Base-by-base conservation (phyloP, 2,888 invertebrate species). In the Cetonia aurata region DNA sequence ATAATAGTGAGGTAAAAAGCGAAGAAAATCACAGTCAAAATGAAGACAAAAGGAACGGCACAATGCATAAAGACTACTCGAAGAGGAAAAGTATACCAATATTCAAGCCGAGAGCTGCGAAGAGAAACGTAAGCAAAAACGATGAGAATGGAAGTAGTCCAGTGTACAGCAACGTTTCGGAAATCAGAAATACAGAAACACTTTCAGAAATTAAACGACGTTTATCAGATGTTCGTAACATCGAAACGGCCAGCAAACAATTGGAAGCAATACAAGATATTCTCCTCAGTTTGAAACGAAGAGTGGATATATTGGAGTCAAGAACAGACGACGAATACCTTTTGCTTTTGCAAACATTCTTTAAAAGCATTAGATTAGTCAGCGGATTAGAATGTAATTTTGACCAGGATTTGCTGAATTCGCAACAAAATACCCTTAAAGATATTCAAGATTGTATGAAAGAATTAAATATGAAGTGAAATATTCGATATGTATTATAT, bases 381-480 rank as follows among this genome's bases (percentile, higher is more conserved):
- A 67, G 69, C 17, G 50, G 50, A 10, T 65, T 71, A 17, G 41
- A 68, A 9, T 71, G 69, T 17, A 60, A 68, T 31, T 71, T 69
- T 6, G 69, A 71, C 10, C 48, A 62, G 17, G 56, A 66, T 8
- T 42, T 69, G 10, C 37, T 71, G n/a, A 44, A 17, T 6, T 65
- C 53, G 6, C 71, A 71, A 48, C 68, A 71, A 44, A 69, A 25
- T 1, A 57, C 55, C n/a, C 46, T 71, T 9, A 50, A 57, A 41
- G 60, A 71, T 41, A 69, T 71, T 50, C 53, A 65, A 19, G 62
- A 65, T 13, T 69, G 69, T 56, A 71, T 71, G 15, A 46, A 17
- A n/a, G 56, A 53, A 15, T 42, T 71, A 62, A 71, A 65, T 46
- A 37, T 52, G 12, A 65, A 56, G 19, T 65, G 53, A 44, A 6